Evolutionary conservation across 1,140 invertebrate species (phyloP), one percentile per base, ranked within the genome.

Genomic region (Copidosoma floridanum): DNA sequence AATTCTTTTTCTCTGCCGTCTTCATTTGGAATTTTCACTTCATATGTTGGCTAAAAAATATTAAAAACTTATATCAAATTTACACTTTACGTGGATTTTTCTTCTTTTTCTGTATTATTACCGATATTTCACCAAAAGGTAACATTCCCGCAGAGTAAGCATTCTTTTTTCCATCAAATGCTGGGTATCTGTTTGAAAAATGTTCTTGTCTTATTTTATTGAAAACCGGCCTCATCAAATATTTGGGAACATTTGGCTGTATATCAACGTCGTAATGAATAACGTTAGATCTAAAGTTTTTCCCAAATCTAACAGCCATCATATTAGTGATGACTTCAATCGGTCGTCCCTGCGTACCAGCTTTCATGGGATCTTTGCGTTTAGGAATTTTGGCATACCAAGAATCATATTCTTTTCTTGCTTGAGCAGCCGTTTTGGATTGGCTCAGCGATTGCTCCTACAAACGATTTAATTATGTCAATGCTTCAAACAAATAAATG

Each of bases 161-260:
- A 72, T 87, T 89, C 58, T 85, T 87, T 21, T 79, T 82, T 4
- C 90, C 90, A 79, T 92, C 90, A 80, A 84, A 92, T n/a, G 88
- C 89, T 4, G 16, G 8, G 16, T 10, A 5, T 16, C 68, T 64
- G 0, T 71, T 61, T 0, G 66, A 64, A 62, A 71, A 82, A 23
- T 70, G 14, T 56, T 57, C 43, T 4, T 6, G 14, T 32, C 60
- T 63, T 10, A 80, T 69, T 57, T 61, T 26, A 53, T 79, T 66
- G 37, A 81, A 72, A 14, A 73, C 65, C 0, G 6, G 1, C 71
- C 81, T 74, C 21, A 77, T 71, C 21, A 82, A 68, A 56, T 74
- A 77, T 58, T 80, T 83, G 3, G 83, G 81, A 0, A 71, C 76
- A 26, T 84, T 82, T 0, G 83, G 83, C 2, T 68, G 67, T 18